Base-by-base conservation (phyloP, 2,797 vertebrate species). In the Spheniscus humboldti region DNA sequence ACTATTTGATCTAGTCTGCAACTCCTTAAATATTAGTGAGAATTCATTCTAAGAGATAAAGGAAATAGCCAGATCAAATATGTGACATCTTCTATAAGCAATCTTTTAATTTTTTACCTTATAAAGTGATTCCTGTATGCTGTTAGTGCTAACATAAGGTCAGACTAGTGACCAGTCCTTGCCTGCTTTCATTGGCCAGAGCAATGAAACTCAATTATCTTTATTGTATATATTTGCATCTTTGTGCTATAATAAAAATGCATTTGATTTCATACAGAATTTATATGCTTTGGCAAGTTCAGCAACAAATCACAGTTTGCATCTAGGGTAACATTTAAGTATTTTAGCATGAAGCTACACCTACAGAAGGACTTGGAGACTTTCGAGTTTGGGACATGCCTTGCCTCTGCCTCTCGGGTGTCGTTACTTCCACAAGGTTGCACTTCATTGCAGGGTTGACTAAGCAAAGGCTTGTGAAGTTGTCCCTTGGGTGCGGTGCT, bases 391-490 rank as follows among this genome's bases (percentile, higher is more conserved):
- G 78, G 88, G 73, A 69, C 13, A 11, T 41, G 80, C 76, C 85
- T 94, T 87, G 73, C 56, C 74, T 80, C 55, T 91, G 83, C 97
- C 92, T 95, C 92, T 86, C 0, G 12, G 95, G 92, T 45, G 30
- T 75, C 87, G 94, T 98, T 95, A 79, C 80, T 98, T 98, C 96
- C 92, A 96, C 91, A 50, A 90, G 91, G 67, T 86, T 96, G 97
- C 93, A 77, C 91, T 96, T 92, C 57, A 53, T 17, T 50, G 83
- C 52, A 97, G 8, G 73, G 90, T 7, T 96, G 85, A 93, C 96
- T 95, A 94, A 96, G 84, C 79, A 91, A 83, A 78, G 55, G 66
- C 91, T 96, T 89, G 64, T 16, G 31, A 93, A 94, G 90, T 5
- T 67, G 85, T 96, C 96, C 74, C 92, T 50, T 87, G 88, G 93